Evolutionary conservation across 2,888 invertebrate genomes (phyloP).

Genomic region (Noctua janthina): DNA sequence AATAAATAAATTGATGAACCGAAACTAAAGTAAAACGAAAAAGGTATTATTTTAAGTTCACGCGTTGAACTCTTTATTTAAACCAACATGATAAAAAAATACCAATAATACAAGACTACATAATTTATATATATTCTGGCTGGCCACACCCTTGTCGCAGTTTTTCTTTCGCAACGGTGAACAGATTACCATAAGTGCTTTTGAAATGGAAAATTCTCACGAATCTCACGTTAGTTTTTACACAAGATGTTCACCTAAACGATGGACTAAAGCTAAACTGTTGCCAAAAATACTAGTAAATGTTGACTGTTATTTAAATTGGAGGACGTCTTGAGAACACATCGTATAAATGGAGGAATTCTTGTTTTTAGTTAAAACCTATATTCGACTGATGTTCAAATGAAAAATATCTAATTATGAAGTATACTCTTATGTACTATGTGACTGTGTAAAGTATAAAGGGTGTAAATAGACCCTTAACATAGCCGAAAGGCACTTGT

Average conservation of each 20-base stretch:
- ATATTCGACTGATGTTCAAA: neutral
- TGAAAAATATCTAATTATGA: too few species aligned
- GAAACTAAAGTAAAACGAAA: too few species aligned
- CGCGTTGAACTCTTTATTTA: constrained; percentile 49
- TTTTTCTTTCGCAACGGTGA: neutral
- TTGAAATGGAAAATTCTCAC: constrained; percentile 4
- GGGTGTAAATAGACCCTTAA: too few species aligned
- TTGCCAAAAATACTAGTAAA: constrained; percentile 9
- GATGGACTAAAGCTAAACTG: neutral
- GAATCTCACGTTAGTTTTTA: constrained; percentile 10
- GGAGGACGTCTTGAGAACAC: neutral
- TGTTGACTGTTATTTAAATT: constrained; percentile 1
- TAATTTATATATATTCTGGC: neutral
- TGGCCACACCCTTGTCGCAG: neutral
- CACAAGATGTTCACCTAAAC: neutral
- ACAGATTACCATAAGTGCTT: constrained; percentile 9
- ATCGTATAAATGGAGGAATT: neutral
- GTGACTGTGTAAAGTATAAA: too few species aligned
- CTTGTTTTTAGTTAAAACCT: neutral
- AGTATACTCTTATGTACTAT: too few species aligned
- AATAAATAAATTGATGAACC: neutral
- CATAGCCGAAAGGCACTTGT: too few species aligned
- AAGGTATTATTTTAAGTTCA: constrained; percentile 4
- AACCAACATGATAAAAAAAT: constrained; percentile 3
- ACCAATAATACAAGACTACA: neutral